Conservation (phyloP, 2,888 invertebrate species). For the Scaptomyza parva region DNA sequence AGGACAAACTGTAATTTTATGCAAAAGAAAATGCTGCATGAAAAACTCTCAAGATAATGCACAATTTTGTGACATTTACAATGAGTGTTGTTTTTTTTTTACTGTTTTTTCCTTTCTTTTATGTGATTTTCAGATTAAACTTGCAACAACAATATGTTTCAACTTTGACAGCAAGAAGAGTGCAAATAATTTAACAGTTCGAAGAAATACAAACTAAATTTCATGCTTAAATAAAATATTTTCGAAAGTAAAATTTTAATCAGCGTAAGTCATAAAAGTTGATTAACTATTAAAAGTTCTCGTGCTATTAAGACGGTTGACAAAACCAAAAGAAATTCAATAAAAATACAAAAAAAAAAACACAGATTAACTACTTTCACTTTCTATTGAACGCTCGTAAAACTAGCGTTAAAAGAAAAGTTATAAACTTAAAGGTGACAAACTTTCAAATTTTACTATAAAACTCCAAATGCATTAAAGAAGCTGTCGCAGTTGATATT, state of each 20-base stretch:
- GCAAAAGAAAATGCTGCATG: constrained; percentile 69
- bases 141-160: constrained; percentile 21
- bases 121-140: constrained; percentile 44
- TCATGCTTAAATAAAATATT: constrained; percentile 11
- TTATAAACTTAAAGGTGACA: background rate
- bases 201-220: background rate
- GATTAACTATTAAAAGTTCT: constrained; percentile 35
- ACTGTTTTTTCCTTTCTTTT: constrained; percentile 42
- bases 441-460: constrained; percentile 35
- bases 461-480: constrained; percentile 23
- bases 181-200: constrained; percentile 9
- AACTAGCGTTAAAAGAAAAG: constrained; percentile 22
- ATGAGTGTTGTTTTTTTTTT: constrained; percentile 29
- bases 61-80: constrained; percentile 56
- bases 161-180: constrained; percentile 25
- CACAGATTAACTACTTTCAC: too few species aligned
- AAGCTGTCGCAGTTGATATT: constrained; percentile 25
- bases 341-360: constrained; percentile 9
- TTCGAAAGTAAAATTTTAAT: constrained; percentile 1
- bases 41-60: constrained; percentile 60
- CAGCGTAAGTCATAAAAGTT: constrained; percentile 28
- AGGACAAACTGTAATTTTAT: constrained; percentile 75
- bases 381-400: constrained; percentile 31
- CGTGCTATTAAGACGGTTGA: background rate
- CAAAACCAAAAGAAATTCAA: constrained; percentile 14